A percentile compares a stretch with the other conserved stretches of the same genome.
These are phyloP conservation scores for Mus spicilegus DNA, from an alignment of 2,113 vertebrate genomes.

Conservation along the genomic window DNA sequence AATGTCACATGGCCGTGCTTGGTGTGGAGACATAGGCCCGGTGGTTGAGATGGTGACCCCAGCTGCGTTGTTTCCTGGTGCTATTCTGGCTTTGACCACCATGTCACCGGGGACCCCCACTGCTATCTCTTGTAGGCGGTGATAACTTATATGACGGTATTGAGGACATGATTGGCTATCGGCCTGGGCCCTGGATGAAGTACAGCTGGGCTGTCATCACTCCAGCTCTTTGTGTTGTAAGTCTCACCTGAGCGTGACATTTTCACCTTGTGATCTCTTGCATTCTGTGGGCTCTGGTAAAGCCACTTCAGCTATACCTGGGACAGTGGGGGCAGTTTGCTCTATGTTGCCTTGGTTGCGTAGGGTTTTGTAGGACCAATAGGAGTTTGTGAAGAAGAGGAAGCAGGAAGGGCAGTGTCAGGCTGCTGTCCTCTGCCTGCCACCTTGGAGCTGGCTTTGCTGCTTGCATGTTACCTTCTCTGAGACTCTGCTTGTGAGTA, in stretches of 20 bases:
- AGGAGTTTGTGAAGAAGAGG: not conserved
- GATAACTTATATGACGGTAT: constrained; percentile 98
- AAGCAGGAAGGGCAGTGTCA: not conserved
- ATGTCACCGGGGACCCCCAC: accelerated
- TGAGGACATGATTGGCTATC: constrained; percentile 99
- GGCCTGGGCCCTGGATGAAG: constrained; percentile 99
- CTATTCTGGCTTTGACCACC: accelerated
- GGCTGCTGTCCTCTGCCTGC: not conserved
- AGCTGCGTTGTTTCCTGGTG: not conserved
- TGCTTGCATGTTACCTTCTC: not conserved
- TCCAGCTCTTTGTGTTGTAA: constrained; percentile 96
- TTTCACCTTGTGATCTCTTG: not conserved
- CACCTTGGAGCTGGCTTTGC: not conserved
- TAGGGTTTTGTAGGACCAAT: not conserved
- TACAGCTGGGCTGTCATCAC: constrained; percentile 98
- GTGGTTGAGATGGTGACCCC: not conserved
- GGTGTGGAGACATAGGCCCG: not conserved
- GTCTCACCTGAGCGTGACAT: constrained; percentile 55
- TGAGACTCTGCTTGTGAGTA: too few relatives aligned
- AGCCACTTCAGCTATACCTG: not conserved
- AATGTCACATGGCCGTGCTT: not conserved
- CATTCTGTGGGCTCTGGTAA: not conserved
- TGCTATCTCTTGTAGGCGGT: constrained; percentile 87
- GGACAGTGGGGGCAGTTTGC: not conserved
- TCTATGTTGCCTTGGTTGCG: not conserved